Evolutionary conservation across 1,140 invertebrate species (phyloP).

Genomic region (Vanessa atalanta): DNA sequence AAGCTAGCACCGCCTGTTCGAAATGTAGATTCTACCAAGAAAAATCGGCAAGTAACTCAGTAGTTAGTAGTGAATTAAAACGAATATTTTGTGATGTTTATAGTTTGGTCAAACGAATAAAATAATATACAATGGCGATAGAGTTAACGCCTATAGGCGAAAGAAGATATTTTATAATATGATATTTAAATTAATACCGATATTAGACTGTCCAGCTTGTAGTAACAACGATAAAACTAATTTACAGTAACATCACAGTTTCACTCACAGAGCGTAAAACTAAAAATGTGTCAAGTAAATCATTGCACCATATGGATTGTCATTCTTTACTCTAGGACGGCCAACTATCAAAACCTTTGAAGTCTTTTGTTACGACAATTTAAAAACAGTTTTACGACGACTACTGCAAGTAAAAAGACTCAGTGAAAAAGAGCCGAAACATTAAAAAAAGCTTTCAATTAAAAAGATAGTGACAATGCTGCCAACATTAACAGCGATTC

Average conservation of each 20-base stretch:
- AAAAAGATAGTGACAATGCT: constrained; percentile 77
- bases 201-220: constrained; percentile 5
- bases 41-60: too few relatives aligned
- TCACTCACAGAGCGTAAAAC: constrained; percentile 56
- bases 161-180: background rate
- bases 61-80: too few relatives aligned
- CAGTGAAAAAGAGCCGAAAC: constrained; percentile 61
- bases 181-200: background rate
- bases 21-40: too few relatives aligned
- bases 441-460: constrained; percentile 76
- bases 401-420: constrained; percentile 68
- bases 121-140: background rate
- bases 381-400: constrained; percentile 67
- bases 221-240: constrained; percentile 22
- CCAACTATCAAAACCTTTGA: constrained; percentile 67
- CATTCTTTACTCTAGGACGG: constrained; percentile 46
- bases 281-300: constrained; percentile 68
- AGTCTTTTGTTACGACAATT: constrained; percentile 68
- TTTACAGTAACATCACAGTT: constrained; percentile 43
- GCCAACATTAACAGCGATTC: constrained; percentile 68
- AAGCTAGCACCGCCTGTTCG: too few relatives aligned
- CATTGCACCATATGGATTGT: constrained; percentile 70
- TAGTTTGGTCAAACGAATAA: background rate
- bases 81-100: too few relatives aligned
- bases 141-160: background rate